Conservation (phyloP, 1,140 invertebrate species). For the Neodiprion virginianus region DNA sequence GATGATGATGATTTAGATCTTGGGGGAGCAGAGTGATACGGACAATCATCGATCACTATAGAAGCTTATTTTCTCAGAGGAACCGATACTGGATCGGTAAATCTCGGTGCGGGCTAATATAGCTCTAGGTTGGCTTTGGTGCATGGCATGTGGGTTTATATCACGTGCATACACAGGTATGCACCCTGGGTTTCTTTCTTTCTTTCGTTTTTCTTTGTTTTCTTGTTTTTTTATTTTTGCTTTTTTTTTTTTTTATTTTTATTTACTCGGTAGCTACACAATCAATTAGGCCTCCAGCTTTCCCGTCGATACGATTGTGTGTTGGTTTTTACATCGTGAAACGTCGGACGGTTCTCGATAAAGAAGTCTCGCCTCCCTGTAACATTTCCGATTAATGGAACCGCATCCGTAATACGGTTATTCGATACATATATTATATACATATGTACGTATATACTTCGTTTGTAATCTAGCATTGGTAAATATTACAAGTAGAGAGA, state of each 20-base stretch:
- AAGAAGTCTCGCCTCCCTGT: no score
- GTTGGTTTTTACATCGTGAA: not conserved
- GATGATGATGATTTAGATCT: no score
- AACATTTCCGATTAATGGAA: no score
- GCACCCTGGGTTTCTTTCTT: not conserved
- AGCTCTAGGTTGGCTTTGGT: no score
- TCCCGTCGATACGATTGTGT: not conserved
- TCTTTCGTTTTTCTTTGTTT: not conserved
- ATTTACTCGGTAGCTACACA: not conserved
- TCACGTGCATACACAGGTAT: not conserved
- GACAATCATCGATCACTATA: slow-evolving; percentile 1
- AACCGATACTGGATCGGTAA: not conserved
- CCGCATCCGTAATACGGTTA: no score
- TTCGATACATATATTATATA: no score
- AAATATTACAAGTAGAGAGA: no score
- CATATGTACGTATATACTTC: no score
- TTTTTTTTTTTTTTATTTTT: no score
- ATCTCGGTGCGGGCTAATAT: not conserved
- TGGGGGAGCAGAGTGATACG: not conserved
- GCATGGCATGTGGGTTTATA: not conserved
- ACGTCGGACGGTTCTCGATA: no score
- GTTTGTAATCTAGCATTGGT: no score
- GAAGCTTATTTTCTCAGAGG: slow-evolving; percentile 1
- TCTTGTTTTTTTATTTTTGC: not conserved
- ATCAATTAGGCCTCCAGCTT: not conserved